Evolutionary conservation across 2,113 vertebrate genomes (phyloP), one percentile per base, ranked within the genome.

Genomic region (Xenopus laevis): DNA sequence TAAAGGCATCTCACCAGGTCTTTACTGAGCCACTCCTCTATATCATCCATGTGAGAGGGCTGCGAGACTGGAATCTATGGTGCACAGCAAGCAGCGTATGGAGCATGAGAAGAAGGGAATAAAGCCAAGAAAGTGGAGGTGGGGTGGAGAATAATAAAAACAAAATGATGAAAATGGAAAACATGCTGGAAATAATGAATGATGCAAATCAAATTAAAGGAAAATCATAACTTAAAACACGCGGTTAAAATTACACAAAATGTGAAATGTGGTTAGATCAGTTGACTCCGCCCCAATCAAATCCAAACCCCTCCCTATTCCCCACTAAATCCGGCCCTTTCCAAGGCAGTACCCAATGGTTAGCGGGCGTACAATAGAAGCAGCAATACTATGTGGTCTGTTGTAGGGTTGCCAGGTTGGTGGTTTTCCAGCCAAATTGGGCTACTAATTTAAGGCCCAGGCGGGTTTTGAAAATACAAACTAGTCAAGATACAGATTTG

Each of bases 31-130:
- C 97, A 99, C 86, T 98, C 92, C 94, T 99, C 97, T 94, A 99
- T 98, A 94, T 99, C 97, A 94, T 99, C 97, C 97, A 99, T 98
- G 92, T 98, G 94, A 92, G 96, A 97, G 93, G 95, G 89, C 91
- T 97, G 96, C 78, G 88, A 87, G 84, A 92, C 92, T 61, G 90
- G 94, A 83, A 93, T 93, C 96, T 99, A 92, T 72, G 89, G 84
- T 87, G 87, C 85, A 90, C 89, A 84, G 86, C 74, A 87, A 47
- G 46, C 46, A 47, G 46, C 3, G 84, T 79, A 78, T 74, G 83
- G 86, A 57, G 84, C 84, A 86, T 81, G 89, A 81, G 88, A n/a
- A n/a, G n/a, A n/a, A n/a, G n/a, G n/a, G n/a, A 72, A 88, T 83
- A 87, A 87, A 77, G 85, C 80, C 89, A 86, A 76, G 75, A 81